Percentiles rank a stretch among this genome's conserved stretches.
Evolutionary conservation across 2,888 invertebrate genomes (phyloP).

Genomic region (Tillus elongatus): DNA sequence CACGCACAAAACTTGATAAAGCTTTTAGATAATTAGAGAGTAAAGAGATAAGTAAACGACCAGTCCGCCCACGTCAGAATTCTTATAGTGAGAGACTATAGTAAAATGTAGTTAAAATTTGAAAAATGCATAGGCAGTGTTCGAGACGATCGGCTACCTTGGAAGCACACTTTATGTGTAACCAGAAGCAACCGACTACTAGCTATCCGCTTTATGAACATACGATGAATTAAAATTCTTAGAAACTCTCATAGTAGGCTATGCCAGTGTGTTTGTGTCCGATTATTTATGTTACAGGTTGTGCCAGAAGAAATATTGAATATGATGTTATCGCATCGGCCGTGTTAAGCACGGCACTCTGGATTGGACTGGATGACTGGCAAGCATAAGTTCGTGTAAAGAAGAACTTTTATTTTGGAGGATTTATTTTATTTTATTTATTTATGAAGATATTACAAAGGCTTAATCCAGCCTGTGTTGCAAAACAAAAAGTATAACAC

Average conservation of each 20-base stretch:
- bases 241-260: slow-evolving; percentile 25
- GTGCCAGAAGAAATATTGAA: slow-evolving; percentile 24
- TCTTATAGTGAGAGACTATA: slow-evolving; percentile 1
- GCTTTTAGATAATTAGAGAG: slow-evolving; percentile 39
- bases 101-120: slow-evolving; percentile 20
- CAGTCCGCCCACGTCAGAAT: slow-evolving; percentile 28
- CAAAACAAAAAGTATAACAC: no score
- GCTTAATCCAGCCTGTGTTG: no score
- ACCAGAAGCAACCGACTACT: slow-evolving; percentile 24
- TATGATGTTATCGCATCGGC: slow-evolving; percentile 24
- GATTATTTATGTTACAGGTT: slow-evolving; percentile 26
- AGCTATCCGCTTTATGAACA: no score
- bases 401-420: no score
- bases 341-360: no score
- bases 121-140: slow-evolving; percentile 21
- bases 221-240: slow-evolving; percentile 27
- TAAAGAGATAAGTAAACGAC: slow-evolving; percentile 35
- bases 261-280: no score
- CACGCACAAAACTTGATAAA: slow-evolving; percentile 37
- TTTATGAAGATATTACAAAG: no score
- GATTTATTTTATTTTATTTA: no score
- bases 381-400: no score
- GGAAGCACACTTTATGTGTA: slow-evolving; percentile 18
- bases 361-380: no score
- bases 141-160: slow-evolving; percentile 21